phyloP scores from a whole-genome alignment of 2,113 vertebrate genomes.

The Corythornis vintsioides region DNA sequence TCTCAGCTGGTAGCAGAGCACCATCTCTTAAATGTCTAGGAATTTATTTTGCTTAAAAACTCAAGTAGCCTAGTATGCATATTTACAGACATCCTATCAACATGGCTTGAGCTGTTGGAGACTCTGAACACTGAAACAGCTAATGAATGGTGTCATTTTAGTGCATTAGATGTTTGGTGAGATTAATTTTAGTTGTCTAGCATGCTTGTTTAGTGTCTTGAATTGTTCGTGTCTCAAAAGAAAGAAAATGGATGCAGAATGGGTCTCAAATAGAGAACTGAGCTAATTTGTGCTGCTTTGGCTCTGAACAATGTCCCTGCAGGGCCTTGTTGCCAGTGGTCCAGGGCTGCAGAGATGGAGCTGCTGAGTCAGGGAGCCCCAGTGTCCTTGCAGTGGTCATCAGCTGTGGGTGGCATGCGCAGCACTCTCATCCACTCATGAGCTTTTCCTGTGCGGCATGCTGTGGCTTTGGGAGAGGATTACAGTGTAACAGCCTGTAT shows the following conservation, averaged over 20 bases:
- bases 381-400: fast-evolving
- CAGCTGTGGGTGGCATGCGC: fast-evolving
- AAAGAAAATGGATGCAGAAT: conserved; percentile 37
- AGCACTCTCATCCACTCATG: fast-evolving
- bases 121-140: background rate
- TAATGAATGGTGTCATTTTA: background rate
- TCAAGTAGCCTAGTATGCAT: background rate
- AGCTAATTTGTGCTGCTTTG: conserved; percentile 13
- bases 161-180: background rate
- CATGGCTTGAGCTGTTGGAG: background rate
- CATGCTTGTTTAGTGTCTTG: background rate
- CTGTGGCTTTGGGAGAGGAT: background rate
- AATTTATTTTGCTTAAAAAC: background rate
- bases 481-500: background rate
- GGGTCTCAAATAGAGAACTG: background rate
- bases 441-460: background rate
- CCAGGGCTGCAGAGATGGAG: background rate
- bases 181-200: background rate
- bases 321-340: background rate
- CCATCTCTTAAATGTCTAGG: no score
- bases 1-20: background rate
- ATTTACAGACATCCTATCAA: background rate
- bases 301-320: background rate
- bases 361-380: background rate
- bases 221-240: background rate